These are phyloP conservation scores for Phalloptychus januarius DNA, from an alignment of 2,797 vertebrate species.

Conservation along the genomic window DNA sequence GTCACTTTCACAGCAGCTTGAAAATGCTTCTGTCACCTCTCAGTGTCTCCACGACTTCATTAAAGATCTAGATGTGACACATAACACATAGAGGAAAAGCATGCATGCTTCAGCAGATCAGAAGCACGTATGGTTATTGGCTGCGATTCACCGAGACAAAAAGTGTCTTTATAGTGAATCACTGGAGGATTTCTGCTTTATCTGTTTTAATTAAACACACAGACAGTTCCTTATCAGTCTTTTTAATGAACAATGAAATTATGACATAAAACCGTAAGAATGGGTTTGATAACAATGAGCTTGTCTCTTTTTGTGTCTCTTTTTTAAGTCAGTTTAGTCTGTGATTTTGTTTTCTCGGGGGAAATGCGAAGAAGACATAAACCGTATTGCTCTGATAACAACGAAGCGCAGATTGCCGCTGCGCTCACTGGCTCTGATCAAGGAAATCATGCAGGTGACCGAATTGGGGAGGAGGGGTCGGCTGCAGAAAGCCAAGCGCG, in stretches of 20 bases:
- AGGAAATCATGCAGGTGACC: constrained; percentile 59
- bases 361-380: constrained; percentile 41
- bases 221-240: not conserved
- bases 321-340: constrained; percentile 26
- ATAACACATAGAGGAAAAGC: not conserved
- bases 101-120: not conserved
- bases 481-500: constrained; percentile 40
- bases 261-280: not conserved
- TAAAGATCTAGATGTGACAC: constrained; percentile 45
- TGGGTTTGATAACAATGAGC: constrained; percentile 1
- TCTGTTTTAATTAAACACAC: constrained; percentile 17
- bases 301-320: not conserved
- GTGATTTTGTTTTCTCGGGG: constrained; percentile 35
- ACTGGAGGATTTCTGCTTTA: not conserved
- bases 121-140: not conserved
- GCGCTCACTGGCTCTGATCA: constrained; percentile 61
- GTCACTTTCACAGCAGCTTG: constrained; percentile 45
- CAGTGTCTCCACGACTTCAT: constrained; percentile 26
- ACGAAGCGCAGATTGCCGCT: constrained; percentile 54
- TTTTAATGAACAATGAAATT: constrained; percentile 9
- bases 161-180: not conserved
- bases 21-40: constrained; percentile 21
- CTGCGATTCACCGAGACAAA: not conserved
- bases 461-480: constrained; percentile 33
- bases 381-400: constrained; percentile 28